These are phyloP conservation scores for Drosophila setosimentum DNA, from an alignment of 2,888 invertebrate species.

Conservation along the genomic window DNA sequence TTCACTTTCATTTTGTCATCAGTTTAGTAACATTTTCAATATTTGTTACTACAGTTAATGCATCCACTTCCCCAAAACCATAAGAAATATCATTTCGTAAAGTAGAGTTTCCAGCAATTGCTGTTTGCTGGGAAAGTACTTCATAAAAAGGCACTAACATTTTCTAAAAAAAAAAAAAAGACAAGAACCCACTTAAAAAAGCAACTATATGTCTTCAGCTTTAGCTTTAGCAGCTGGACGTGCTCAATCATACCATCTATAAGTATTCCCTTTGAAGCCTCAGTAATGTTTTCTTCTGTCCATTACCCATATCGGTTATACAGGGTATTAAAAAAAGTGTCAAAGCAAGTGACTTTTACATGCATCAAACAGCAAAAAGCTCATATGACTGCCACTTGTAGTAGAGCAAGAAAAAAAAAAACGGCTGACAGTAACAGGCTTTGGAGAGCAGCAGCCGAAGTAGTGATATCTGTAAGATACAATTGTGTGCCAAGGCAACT, in stretches of 20 bases:
- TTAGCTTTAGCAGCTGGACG: not conserved
- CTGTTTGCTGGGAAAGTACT: not conserved
- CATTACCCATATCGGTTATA: not conserved
- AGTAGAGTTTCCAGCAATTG: no score
- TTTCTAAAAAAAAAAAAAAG: not conserved
- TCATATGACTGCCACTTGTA: conserved; percentile 36
- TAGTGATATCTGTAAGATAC: conserved; percentile 15
- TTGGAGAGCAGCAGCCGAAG: not conserved
- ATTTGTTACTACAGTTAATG: not conserved
- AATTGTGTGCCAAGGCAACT: conserved; percentile 48
- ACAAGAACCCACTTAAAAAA: not conserved
- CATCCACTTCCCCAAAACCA: not conserved
- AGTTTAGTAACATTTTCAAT: not conserved
- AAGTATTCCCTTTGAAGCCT: conserved; percentile 2
- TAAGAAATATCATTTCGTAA: no score
- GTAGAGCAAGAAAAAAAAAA: conserved; percentile 19
- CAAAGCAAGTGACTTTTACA: conserved; percentile 42
- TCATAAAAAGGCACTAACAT: not conserved
- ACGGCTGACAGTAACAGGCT: conserved; percentile 17
- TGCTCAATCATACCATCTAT: not conserved
- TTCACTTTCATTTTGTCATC: not conserved
- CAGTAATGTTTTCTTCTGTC: not conserved
- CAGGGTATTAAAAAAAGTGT: conserved; percentile 15
- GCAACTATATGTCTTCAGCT: not conserved
- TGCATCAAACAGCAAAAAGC: conserved; percentile 27